These are phyloP conservation scores for Amazona vittata DNA, from an alignment of 2,113 vertebrate species.

Conservation along the genomic window DNA sequence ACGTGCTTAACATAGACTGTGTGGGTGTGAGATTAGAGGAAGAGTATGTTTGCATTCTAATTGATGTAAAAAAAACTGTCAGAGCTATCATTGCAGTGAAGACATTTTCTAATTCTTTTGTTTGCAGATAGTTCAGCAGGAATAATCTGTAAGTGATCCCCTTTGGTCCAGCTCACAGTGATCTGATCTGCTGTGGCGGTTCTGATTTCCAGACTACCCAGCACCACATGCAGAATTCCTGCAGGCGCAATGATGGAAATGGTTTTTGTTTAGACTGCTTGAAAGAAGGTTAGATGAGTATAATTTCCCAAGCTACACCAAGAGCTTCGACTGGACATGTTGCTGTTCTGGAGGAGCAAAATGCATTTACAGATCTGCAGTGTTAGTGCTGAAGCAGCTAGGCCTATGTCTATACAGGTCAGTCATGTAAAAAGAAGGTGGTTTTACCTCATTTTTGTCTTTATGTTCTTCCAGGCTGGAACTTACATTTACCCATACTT, in stretches of 20 bases:
- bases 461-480: neutral
- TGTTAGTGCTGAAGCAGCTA: neutral
- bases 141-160: neutral
- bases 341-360: neutral
- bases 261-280: neutral
- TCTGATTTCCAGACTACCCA: neutral
- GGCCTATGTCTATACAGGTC: neutral
- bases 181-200: neutral
- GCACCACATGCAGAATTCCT: accelerated
- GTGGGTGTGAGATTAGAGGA: neutral
- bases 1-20: neutral
- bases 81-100: neutral
- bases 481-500: neutral
- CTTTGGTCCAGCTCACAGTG: neutral
- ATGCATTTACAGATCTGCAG: neutral
- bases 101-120: accelerated
- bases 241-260: too few species aligned
- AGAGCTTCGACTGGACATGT: neutral
- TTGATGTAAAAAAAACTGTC: neutral
- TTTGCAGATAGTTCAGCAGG: neutral
- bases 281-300: neutral
- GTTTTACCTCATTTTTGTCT: neutral
- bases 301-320: neutral
- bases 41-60: neutral
- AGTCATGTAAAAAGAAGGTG: neutral